Percentiles rank a stretch among this genome's conserved stretches.
Evolutionary conservation across 2,888 invertebrate genomes (phyloP).

Genomic region (Odontocolon sp.): DNA sequence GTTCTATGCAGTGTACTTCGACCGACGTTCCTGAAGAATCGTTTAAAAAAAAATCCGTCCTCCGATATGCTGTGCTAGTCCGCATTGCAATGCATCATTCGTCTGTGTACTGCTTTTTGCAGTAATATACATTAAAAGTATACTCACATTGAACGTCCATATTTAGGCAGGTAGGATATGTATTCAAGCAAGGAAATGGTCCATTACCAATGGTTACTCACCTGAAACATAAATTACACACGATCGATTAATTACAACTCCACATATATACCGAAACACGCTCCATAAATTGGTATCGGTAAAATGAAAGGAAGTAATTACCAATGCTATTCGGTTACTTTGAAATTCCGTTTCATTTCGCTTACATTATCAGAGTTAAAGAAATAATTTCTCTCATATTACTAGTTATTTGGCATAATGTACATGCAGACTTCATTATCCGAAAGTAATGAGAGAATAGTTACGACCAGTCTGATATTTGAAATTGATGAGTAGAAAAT

Average conservation of each 20-base stretch:
- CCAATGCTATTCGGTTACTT: not conserved
- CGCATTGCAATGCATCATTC: not conserved
- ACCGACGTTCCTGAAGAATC: slow-evolving; percentile 21
- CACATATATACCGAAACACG: slow-evolving; percentile 63
- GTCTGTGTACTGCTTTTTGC: not conserved
- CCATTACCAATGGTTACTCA: slow-evolving; percentile 36
- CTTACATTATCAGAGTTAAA: slow-evolving; percentile 4
- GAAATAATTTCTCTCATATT: too few relatives aligned
- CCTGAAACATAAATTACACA: slow-evolving; percentile 50
- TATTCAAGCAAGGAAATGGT: too few relatives aligned
- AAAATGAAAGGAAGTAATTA: not conserved
- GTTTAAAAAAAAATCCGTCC: not conserved
- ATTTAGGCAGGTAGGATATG: too few relatives aligned
- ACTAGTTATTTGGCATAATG: too few relatives aligned
- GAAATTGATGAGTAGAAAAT: too few relatives aligned
- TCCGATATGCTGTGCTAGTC: not conserved
- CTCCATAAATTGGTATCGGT: slow-evolving; percentile 48
- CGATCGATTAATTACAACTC: slow-evolving; percentile 14
- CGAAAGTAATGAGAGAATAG: too few relatives aligned
- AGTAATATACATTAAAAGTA: not conserved
- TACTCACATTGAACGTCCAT: slow-evolving; percentile 23
- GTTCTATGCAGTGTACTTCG: slow-evolving; percentile 12
- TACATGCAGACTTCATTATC: too few relatives aligned
- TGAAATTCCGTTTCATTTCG: slow-evolving; percentile 1
- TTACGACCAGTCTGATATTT: too few relatives aligned